Percentiles rank a stretch among this genome's conserved stretches.
phyloP scores from a whole-genome alignment of 2,113 vertebrate species.

The Stigmatopora argus region DNA sequence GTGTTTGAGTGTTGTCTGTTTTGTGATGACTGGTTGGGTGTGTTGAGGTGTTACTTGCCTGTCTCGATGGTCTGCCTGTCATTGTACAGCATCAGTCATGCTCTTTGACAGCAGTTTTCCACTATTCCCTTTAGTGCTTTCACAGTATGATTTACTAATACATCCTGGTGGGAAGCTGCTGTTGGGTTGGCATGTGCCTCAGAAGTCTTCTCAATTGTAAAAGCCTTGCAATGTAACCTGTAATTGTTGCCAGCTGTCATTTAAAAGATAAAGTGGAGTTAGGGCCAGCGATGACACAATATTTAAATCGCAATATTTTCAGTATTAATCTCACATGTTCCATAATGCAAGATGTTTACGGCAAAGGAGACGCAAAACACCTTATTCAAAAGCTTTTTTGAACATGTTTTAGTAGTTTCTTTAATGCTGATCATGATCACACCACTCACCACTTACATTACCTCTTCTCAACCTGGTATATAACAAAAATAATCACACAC shows the following conservation, averaged over 20 bases:
- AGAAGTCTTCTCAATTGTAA: conserved; percentile 29
- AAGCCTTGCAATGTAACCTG: conserved; percentile 42
- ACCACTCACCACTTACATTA: no score
- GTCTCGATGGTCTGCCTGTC: conserved; percentile 64
- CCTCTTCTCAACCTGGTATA: no score
- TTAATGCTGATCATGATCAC: no score
- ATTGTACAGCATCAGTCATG: conserved; percentile 71
- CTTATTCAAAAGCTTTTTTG: no score
- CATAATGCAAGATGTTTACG: no score
- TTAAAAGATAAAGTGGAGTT: neutral
- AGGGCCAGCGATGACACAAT: neutral
- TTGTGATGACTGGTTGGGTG: neutral
- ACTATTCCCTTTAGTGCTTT: conserved; percentile 66
- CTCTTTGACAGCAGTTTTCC: conserved; percentile 68
- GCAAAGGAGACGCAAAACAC: no score
- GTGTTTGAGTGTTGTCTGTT: neutral
- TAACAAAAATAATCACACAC: no score
- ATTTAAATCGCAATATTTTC: no score
- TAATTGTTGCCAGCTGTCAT: conserved; percentile 11
- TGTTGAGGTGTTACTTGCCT: conserved; percentile 52
- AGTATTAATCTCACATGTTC: no score
- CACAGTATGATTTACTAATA: conserved; percentile 54
- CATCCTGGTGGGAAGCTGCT: conserved; percentile 49
- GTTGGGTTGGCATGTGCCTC: conserved; percentile 20
- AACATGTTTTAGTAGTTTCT: no score